Percentiles rank a stretch among this genome's conserved stretches.
Conservation (phyloP, 1,140 invertebrate species). For the Zaprionus inermis region DNA sequence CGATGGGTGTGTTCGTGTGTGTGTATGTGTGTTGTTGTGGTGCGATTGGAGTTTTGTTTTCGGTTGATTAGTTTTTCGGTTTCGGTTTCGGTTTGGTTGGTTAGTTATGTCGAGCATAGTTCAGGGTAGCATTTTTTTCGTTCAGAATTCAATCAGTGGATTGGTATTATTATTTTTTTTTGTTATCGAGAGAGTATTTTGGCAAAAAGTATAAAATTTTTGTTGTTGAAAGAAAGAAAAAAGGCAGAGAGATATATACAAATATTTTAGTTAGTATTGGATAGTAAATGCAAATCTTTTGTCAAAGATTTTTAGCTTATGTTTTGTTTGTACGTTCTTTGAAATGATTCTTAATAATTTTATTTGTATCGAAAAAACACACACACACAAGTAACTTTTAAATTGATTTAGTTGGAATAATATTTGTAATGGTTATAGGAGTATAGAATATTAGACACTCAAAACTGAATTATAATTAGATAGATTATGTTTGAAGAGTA, state of each 20-base stretch:
- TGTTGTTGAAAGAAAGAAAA: constrained; percentile 75
- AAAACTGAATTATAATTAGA: constrained; percentile 62
- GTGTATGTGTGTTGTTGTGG: constrained; percentile 50
- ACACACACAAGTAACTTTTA: constrained; percentile 71
- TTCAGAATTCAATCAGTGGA: constrained; percentile 65
- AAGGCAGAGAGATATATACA: constrained; percentile 81
- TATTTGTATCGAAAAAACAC: constrained; percentile 47
- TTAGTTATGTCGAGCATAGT: constrained; percentile 64
- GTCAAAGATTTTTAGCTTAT: constrained; percentile 51
- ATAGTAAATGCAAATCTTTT: constrained; percentile 57
- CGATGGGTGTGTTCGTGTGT: constrained; percentile 31
- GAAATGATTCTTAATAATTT: constrained; percentile 30
- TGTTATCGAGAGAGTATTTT: constrained; percentile 37
- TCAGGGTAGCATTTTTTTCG: constrained; percentile 77
- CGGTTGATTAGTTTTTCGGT: constrained; percentile 48
- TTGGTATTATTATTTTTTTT: constrained; percentile 43
- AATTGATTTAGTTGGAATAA: constrained; percentile 52
- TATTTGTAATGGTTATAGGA: constrained; percentile 34
- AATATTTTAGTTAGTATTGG: constrained; percentile 74
- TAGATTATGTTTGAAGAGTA: constrained; percentile 51
- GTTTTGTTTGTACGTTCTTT: constrained; percentile 46
- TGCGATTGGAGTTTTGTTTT: constrained; percentile 53
- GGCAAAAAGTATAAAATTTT: constrained; percentile 59
- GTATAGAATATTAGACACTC: constrained; percentile 65
- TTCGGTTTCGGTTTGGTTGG: constrained; percentile 37